A percentile compares a stretch with the other conserved stretches of the same genome.
These are phyloP conservation scores for Lysiphlebus fabarum DNA, from an alignment of 1,140 invertebrate species.

Conservation along the genomic window DNA sequence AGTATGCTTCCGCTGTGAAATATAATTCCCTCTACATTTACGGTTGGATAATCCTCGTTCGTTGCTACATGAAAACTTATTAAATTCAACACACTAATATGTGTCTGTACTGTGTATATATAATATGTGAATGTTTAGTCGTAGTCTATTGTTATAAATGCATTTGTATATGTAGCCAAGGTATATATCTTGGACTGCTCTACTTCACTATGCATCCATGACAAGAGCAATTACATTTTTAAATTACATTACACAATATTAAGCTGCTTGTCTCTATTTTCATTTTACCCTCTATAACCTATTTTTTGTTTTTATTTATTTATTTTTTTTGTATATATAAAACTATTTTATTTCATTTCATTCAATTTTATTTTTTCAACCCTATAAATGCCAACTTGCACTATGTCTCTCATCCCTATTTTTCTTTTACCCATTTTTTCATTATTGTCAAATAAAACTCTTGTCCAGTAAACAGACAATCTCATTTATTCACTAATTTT, in stretches of 20 bases:
- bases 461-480: conserved; percentile 17
- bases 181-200: conserved; percentile 21
- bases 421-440: background rate
- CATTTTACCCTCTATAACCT: background rate
- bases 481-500: conserved; percentile 13
- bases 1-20: conserved; percentile 55
- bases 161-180: background rate
- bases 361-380: conserved; percentile 17
- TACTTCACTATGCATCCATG: conserved; percentile 39
- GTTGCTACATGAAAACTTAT: conserved; percentile 55
- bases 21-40: conserved; percentile 56
- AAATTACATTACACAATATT: conserved; percentile 56
- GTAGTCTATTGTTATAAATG: conserved; percentile 20
- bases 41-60: conserved; percentile 55
- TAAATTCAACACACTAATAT: conserved; percentile 43
- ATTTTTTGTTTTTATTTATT: conserved; percentile 4
- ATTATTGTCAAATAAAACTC: background rate
- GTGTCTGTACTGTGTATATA: too few species aligned
- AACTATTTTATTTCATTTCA: too few species aligned
- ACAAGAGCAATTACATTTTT: conserved; percentile 57
- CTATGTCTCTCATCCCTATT: background rate
- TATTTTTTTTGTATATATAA: too few species aligned
- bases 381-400: background rate
- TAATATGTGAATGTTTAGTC: background rate
- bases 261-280: conserved; percentile 30